Evolutionary conservation across 2,888 invertebrate species (phyloP), one percentile per base, ranked within the genome.

Genomic region (Caenorhabditis uteleia): DNA sequence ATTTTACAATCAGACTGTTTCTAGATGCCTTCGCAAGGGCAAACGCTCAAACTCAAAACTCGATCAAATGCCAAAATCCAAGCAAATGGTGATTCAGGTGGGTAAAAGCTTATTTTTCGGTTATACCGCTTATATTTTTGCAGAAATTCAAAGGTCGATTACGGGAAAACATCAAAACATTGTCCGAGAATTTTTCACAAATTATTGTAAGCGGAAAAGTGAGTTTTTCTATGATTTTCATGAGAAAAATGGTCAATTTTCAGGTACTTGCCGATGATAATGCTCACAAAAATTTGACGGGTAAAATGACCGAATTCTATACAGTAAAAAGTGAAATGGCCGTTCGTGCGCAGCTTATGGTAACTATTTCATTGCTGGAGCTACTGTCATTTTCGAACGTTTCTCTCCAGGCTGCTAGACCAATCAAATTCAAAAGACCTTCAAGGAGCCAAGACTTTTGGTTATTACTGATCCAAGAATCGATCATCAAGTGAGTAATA

Each of bases 401-500:
- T 99, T 97, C 87, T 97, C 97, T 45, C 98, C 98, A 85, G 98
- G 83, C 45, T 93, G 93, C 14, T 94, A 95, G 86, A 95, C 95
- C 84, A 95, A 95, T 88, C 94, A 94, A 88, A 89, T 89, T 77
- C 89, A 94, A 89, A 91, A 93, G 84, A 97, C 95, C 79, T 99
- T 95, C 89, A 90, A 95, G 82, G 98, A 99, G 86, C 98, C 98
- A 6, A 90, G 97, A 84, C 88, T 98, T 43, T 86, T 99, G 86
- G 91, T 98, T 67, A 74, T 98, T 36, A 91, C 95, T 69, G 97
- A 98, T 84, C 98, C 98, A 31, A 89, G 91, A 53, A 84, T 85
- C 69, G 87, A 87, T 69, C 86, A 76, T 51, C 76, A 76, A 72
- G 76, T 76, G 27, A 34, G 33, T 27, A n/a, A n/a, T 27, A 27